Evolutionary conservation across 1,140 invertebrate species (phyloP).

Genomic region (Halesus radiatus): DNA sequence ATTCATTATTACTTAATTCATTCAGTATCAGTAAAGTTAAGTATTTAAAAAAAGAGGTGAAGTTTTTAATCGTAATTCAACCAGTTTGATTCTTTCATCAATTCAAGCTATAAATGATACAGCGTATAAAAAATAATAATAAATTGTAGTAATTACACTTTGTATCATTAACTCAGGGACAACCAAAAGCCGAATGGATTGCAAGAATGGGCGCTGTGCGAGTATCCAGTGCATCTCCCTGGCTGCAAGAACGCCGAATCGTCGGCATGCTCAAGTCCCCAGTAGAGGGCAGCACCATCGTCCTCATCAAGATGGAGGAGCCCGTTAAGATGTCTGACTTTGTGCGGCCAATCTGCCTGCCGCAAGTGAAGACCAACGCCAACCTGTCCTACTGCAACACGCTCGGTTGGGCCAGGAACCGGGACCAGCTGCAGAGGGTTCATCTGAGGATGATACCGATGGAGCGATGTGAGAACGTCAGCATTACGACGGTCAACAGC

Average conservation of each 20-base stretch:
- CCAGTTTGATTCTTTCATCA: no score
- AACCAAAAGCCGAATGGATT: conserved; percentile 88
- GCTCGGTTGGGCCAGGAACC: conserved; percentile 85
- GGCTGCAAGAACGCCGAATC: conserved; percentile 88
- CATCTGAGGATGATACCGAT: conserved; percentile 80
- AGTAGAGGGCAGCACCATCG: conserved; percentile 87
- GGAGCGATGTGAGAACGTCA: conserved; percentile 87
- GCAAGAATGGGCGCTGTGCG: conserved; percentile 84
- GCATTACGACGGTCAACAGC: conserved; percentile 84
- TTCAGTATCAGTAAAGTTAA: no score
- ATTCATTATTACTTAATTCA: no score
- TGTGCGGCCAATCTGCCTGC: conserved; percentile 85
- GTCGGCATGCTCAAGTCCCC: conserved; percentile 91
- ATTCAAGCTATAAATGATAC: no score
- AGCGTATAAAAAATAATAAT: no score
- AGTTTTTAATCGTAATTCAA: no score
- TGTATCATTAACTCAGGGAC: conserved; percentile 67
- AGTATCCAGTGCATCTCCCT: conserved; percentile 83
- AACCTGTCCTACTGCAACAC: conserved; percentile 78
- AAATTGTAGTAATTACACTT: no score
- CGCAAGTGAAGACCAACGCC: conserved; percentile 60
- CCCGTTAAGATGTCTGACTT: conserved; percentile 84
- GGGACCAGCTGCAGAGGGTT: conserved; percentile 83
- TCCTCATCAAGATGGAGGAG: conserved; percentile 84
- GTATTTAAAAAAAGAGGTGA: no score